A percentile compares a stretch with the other conserved stretches of the same genome.
Conservation (phyloP, 2,888 invertebrate genomes). For the Drosophila borealis region DNA sequence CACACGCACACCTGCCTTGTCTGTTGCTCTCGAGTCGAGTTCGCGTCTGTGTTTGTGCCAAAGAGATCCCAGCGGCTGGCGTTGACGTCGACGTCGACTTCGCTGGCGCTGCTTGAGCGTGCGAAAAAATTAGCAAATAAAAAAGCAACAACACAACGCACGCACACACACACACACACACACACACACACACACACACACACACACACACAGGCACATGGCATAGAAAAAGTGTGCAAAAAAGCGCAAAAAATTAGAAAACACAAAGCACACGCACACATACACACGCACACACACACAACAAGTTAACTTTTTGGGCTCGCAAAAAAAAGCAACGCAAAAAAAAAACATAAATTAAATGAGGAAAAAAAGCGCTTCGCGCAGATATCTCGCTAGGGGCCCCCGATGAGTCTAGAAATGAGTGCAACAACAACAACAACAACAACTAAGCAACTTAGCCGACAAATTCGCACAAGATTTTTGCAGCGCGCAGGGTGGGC, state of each 20-base stretch:
- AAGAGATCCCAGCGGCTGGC: slow-evolving; percentile 59
- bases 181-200: slow-evolving; percentile 5
- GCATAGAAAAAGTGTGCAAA: slow-evolving; percentile 67
- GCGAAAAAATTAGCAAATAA: slow-evolving; percentile 68
- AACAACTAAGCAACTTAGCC: slow-evolving; percentile 40
- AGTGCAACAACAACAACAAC: slow-evolving; percentile 47
- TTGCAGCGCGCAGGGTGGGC: slow-evolving; percentile 25
- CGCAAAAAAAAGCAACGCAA: slow-evolving; percentile 46
- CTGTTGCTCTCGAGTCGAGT: neutral
- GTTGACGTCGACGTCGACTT: slow-evolving; percentile 10
- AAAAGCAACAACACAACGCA: slow-evolving; percentile 48
- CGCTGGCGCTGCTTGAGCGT: slow-evolving; percentile 54
- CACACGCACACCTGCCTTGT: slow-evolving; percentile 17
- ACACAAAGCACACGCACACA: slow-evolving; percentile 52
- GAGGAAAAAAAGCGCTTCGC: slow-evolving; percentile 58
- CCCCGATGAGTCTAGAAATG: slow-evolving; percentile 56
- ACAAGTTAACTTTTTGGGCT: slow-evolving; percentile 62
- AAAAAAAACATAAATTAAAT: slow-evolving; percentile 65
- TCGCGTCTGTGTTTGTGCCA: slow-evolving; percentile 44
- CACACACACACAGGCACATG: slow-evolving; percentile 43
- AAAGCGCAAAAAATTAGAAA: slow-evolving; percentile 63
- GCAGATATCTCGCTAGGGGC: slow-evolving; percentile 59
- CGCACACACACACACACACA: slow-evolving; percentile 22
- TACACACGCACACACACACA: slow-evolving; percentile 32
- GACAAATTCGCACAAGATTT: slow-evolving; percentile 55